Evolutionary conservation across 2,113 vertebrate genomes (phyloP), one percentile per base, ranked within the genome.

Genomic region (Enhydra lutris): DNA sequence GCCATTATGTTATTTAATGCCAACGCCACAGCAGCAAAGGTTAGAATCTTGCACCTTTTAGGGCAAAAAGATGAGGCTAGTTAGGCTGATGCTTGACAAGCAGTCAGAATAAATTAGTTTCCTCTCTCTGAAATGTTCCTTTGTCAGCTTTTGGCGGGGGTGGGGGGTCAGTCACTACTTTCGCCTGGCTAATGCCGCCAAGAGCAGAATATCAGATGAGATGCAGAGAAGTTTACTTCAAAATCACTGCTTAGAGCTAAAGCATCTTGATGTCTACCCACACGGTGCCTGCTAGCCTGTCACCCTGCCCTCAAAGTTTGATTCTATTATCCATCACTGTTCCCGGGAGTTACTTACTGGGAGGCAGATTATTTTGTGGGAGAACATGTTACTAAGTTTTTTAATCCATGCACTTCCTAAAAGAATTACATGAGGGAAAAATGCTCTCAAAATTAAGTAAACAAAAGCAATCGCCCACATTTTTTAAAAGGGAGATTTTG

Each of bases 71-170:
- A 87, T 42, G 3, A 98, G 96, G 97, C 17, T 95, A 87, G 59
- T 97, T 97, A 14, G 17, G 92, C 83, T 94, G 97, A 86, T 96
- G 92, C 92, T 97, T 98, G 98, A 98, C 98, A 98, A 97, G 95
- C 94, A 97, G 95, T 97, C 97, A 98, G 98, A 98, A 98, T 98
- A 98, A 98, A 98, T 98, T 93, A 97, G 88, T 55, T 34, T 85
- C 71, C 76, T 86, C 94, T 95, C 79, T 94, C 91, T 78, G 69
- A 97, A 97, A 93, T 14, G 1, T 14, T 95, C 98, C 93, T 98
- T 80, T 95, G 24, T 39, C 95, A 94, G 97, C 57, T 98, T 97
- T 36, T 7, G 39, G 21, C 1, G 2, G 31, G 23, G 1, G 0
- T 1, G 23, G 29, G 39, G 97, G 93, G 90, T 79, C 98, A 92